Evolutionary conservation across 1,140 invertebrate genomes (phyloP).

Genomic region (Papilio dardanus): DNA sequence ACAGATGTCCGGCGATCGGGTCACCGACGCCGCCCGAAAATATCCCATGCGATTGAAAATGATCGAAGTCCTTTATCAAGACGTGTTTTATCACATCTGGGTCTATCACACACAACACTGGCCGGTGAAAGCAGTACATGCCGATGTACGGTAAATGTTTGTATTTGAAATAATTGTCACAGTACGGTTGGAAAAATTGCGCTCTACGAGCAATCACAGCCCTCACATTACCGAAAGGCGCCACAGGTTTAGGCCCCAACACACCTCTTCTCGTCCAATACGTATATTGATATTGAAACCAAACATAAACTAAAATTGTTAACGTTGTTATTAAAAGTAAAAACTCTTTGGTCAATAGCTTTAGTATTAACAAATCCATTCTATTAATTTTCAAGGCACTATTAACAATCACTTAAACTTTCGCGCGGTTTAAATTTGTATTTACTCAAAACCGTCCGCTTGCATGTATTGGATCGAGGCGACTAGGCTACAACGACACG

Average conservation of each 20-base stretch:
- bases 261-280: slow-evolving; percentile 76
- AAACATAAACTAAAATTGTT: slow-evolving; percentile 57
- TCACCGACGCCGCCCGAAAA: slow-evolving; percentile 81
- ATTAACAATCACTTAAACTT: not conserved
- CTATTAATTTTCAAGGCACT: slow-evolving; percentile 26
- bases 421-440: slow-evolving; percentile 27
- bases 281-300: slow-evolving; percentile 72
- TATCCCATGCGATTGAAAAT: slow-evolving; percentile 83
- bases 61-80: slow-evolving; percentile 84
- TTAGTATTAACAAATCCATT: slow-evolving; percentile 45
- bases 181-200: slow-evolving; percentile 73
- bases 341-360: slow-evolving; percentile 47
- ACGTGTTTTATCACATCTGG: slow-evolving; percentile 83
- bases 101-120: slow-evolving; percentile 76
- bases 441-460: slow-evolving; percentile 7
- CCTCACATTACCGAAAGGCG: slow-evolving; percentile 79
- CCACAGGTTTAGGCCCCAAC: slow-evolving; percentile 63
- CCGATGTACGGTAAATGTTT: slow-evolving; percentile 72
- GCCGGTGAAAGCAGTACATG: slow-evolving; percentile 75
- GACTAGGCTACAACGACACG: slow-evolving; percentile 14
- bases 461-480: not conserved
- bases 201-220: slow-evolving; percentile 67
- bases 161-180: slow-evolving; percentile 66
- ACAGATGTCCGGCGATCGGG: slow-evolving; percentile 81
- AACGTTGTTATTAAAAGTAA: slow-evolving; percentile 42